Percentiles rank a stretch among this genome's conserved stretches.
phyloP scores from a whole-genome alignment of 2,888 invertebrate species.

The Tholera decimalis region DNA sequence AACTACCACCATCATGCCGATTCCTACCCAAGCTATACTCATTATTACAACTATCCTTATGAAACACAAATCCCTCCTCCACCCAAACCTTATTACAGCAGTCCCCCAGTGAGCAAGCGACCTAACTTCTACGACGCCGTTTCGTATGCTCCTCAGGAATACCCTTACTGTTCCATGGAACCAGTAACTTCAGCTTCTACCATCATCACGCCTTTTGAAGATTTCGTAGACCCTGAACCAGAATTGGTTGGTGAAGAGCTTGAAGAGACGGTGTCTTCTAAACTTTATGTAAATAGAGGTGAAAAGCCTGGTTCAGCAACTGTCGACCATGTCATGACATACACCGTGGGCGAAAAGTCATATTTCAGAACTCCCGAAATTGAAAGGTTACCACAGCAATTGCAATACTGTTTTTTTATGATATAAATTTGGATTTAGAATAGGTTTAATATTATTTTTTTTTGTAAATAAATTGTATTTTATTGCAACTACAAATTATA shows the following conservation, averaged over 20 bases:
- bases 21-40: slow-evolving; percentile 67
- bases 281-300: slow-evolving; percentile 81
- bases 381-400: slow-evolving; percentile 83
- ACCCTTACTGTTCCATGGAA: slow-evolving; percentile 76
- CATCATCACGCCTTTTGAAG: slow-evolving; percentile 71
- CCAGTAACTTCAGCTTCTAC: slow-evolving; percentile 71
- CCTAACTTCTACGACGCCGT: slow-evolving; percentile 82
- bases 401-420: slow-evolving; percentile 85
- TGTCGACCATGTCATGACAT: slow-evolving; percentile 86
- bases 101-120: slow-evolving; percentile 75
- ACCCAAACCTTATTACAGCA: slow-evolving; percentile 67
- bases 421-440: slow-evolving; percentile 69
- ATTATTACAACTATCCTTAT: slow-evolving; percentile 71
- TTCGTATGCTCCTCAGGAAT: slow-evolving; percentile 75
- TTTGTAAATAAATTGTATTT: slow-evolving; percentile 46
- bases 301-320: slow-evolving; percentile 82
- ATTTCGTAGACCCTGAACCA: slow-evolving; percentile 77
- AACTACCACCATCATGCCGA: slow-evolving; percentile 65
- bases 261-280: slow-evolving; percentile 85
- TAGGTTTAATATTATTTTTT: slow-evolving; percentile 33
- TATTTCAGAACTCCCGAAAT: slow-evolving; percentile 84
- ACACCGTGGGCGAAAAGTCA: slow-evolving; percentile 84
- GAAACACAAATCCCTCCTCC: slow-evolving; percentile 79
- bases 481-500: slow-evolving; percentile 21
- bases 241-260: slow-evolving; percentile 84